Evolutionary conservation across 2,797 vertebrate genomes (phyloP), one percentile per base, ranked within the genome.

Genomic region (Lithobates sylvaticus): DNA sequence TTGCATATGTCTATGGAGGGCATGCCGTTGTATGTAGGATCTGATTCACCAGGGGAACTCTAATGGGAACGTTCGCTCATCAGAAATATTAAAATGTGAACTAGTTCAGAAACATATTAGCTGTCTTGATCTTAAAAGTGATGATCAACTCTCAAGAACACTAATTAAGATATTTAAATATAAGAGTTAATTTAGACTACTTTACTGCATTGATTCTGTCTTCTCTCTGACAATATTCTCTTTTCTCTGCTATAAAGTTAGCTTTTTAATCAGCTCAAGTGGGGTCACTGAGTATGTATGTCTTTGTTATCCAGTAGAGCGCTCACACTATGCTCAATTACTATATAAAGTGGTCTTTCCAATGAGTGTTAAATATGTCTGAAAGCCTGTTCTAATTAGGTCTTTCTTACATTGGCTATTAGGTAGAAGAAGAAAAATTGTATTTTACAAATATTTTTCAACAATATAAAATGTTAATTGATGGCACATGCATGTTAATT

Each of bases 251-350:
- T 29, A 32, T 2, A 16, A 18, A 26, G 69, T 76, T 72, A 72
- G 69, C 18, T 47, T 76, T 67, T 78, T 71, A 39, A 32, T 32
- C 65, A 76, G 21, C 76, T 10, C 0, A 47, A 88, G 64, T 39
- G 13, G 70, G 82, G 73, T 81, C 42, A 65, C 61, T 75, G 81
- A 81, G 83, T 75, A 54, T 42, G 39, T 73, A 68, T 68, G 68
- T 70, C 76, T 85, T 73, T 84, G 58, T 88, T 85, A 81, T 88
- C 21, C 78, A 27, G n/a, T 3, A 78, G 54, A 90, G 86, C 73
- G 78, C 47, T 80, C 89, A 90, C 91, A 90, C 85, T 77, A 39
- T 39, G 80, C 47, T 83, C 89, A 91, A 91, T 86, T 89, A 73
- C 88, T 84, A 89, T 76, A 83, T 78, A 85, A 89, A 89, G 89